Evolutionary conservation across 2,888 invertebrate species (phyloP), one percentile per base, ranked within the genome.

Genomic region (Gortyna flavago): DNA sequence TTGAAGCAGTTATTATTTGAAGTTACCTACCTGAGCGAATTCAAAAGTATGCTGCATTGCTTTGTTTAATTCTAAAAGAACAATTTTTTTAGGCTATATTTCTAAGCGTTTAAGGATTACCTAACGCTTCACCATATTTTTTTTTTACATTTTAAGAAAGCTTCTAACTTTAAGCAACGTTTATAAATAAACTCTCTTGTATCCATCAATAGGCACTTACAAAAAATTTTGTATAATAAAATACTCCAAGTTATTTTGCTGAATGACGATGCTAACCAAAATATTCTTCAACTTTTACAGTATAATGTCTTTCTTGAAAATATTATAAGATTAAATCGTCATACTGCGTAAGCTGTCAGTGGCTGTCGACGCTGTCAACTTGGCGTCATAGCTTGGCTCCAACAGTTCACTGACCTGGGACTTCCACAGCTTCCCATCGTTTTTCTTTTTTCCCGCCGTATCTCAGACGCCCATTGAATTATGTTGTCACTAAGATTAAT

Each of bases 401-500:
- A 83, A 84, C 80, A 86, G 89, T 86, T 89, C 87, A 85, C 73
- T 86, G 87, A 89, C 89, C 90, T 78, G 66, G 48, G 77, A 72
- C 72, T 80, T 77, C 75, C 76, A 32, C 75, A 81, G 80, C 81
- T 84, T 88, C 75, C 83, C 75, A 82, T 74, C 84, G 82, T 84
- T 85, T 88, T 86, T 83, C 81, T 78, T 80, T 67, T 65, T 62
- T 66, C 75, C 77, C 85, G 80, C 54, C 85, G 85, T 90, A 90
- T 90, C 86, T 88, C 74, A 79, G 85, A 81, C 86, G 88, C 89
- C 88, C 92, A 90, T 91, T 92, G 92, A 93, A 93, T 93, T 92
- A 93, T 92, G 92, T 91, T 92, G 93, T 92, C 93, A 90, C 87
- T 84, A 89, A 93, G 93, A 94, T 94, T 93, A 94, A 94, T 93